Evolutionary conservation across 2,113 vertebrate species (phyloP).

Genomic region (Antennarius striatus): DNA sequence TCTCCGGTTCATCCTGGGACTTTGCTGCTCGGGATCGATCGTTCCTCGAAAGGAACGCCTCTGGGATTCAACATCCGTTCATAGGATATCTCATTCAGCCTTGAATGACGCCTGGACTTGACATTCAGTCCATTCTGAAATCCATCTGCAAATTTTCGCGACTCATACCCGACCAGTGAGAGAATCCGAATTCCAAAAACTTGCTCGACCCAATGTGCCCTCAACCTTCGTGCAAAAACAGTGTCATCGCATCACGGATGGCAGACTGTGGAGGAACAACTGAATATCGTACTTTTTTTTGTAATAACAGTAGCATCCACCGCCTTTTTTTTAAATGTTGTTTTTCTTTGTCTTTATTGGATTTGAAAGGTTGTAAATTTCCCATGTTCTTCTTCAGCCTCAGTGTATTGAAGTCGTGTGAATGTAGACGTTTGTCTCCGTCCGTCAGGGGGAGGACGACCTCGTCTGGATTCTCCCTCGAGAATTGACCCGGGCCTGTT

Average conservation of each 20-base stretch:
- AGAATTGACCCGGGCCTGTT: constrained; percentile 13
- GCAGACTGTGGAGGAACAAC: constrained; percentile 28
- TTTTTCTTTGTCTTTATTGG: constrained; percentile 14
- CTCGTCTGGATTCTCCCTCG: constrained; percentile 2
- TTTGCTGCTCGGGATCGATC: constrained; percentile 40
- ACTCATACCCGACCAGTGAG: no score
- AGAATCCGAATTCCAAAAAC: no score
- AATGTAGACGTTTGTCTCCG: constrained; percentile 49
- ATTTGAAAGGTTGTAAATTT: constrained; percentile 16
- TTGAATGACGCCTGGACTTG: background rate
- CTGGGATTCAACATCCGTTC: constrained; percentile 25
- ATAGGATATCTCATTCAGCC: constrained; percentile 13
- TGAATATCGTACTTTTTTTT: constrained; percentile 65
- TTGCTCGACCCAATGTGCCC: constrained; percentile 37
- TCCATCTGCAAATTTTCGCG: no score
- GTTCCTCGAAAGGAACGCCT: constrained; percentile 39
- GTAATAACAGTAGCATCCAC: constrained; percentile 62
- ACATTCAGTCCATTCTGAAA: no score
- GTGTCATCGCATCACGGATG: constrained; percentile 24
- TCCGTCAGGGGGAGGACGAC: constrained; percentile 31
- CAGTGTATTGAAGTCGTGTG: constrained; percentile 46
- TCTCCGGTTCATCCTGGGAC: constrained; percentile 37
- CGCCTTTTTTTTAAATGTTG: constrained; percentile 15
- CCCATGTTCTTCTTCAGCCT: constrained; percentile 33
- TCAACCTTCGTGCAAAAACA: constrained; percentile 50